phyloP scores from a whole-genome alignment of 1,140 invertebrate species.

The Coptotermes formosanus region DNA sequence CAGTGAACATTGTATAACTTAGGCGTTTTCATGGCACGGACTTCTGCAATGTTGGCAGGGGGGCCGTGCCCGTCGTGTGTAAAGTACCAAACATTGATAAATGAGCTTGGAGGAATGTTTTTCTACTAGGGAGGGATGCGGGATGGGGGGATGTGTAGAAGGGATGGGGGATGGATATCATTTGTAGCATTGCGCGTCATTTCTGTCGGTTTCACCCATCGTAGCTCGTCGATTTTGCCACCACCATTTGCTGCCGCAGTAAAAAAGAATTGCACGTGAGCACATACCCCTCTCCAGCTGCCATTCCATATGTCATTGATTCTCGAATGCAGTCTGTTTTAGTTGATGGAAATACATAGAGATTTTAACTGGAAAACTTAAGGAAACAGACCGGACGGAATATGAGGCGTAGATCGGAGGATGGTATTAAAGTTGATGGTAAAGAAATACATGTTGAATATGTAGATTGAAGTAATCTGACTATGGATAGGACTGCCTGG shows the following conservation, averaged over 20 bases:
- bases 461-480: too few species aligned
- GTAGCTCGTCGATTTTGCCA: background rate
- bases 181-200: conserved; percentile 14
- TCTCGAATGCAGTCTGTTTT: background rate
- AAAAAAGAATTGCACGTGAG: background rate
- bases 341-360: too few species aligned
- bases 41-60: background rate
- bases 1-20: background rate
- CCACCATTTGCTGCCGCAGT: background rate
- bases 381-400: too few species aligned
- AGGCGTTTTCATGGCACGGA: background rate
- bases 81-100: conserved; percentile 29
- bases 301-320: background rate
- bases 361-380: too few species aligned
- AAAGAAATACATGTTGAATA: too few species aligned
- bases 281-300: background rate
- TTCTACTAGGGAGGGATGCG: background rate
- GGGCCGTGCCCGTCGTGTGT: conserved; percentile 6
- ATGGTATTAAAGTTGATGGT: too few species aligned
- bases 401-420: too few species aligned
- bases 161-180: background rate
- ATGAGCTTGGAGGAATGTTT: conserved; percentile 26
- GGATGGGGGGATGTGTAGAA: background rate
- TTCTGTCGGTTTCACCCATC: conserved; percentile 8
- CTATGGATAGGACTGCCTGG: too few species aligned